Evolutionary conservation across 2,888 invertebrate species (phyloP), one percentile per base, ranked within the genome.

Genomic region (Thecocarcelia acutangulata): DNA sequence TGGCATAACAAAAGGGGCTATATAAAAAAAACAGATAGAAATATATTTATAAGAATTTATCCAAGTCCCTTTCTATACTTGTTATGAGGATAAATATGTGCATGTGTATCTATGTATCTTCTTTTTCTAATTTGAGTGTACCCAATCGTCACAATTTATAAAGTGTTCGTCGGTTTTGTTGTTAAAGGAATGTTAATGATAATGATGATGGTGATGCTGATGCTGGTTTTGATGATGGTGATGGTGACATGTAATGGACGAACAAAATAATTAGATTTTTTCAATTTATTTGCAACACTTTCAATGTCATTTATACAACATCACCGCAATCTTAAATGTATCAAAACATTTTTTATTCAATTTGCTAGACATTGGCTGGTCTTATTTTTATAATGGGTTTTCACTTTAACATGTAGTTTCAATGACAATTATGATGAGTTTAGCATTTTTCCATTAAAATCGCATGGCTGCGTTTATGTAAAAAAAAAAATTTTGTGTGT

Each of bases 261-360:
- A 19, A 50, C 48, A 50, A 58, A 50, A 48, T 52, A 64, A 74
- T 64, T 56, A 48, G 48, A 66, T 74, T 52, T 44, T 76, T 69
- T 59, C 61, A 54, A 69, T 61, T 61, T 69, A 52, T 56, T 69
- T 61, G 46, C 46, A 69, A 46, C 61, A 69, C 61, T 69, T 69
- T 69, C 54, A 76, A 48, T 69, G 44, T 24, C 17, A 76, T 54
- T 69, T 66, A n/a, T n/a, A 28, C 15, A 58, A n/a, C 37, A 46
- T 61, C 61, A 21, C 17, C 24, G 15, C 17, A 40, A 19, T 66
- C 48, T 17, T 74, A 42, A 74, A 48, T 48, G 28, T 28, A 66
- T 66, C 40, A 56, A 66, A 37, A 74, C 64, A 54, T 24, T 46
- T 54, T 58, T 17, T 3, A 74, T 48, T 58, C 2, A 42, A 66